These are phyloP conservation scores for Adineta ricciae DNA, from an alignment of 2,888 invertebrate genomes.

Conservation along the genomic window DNA sequence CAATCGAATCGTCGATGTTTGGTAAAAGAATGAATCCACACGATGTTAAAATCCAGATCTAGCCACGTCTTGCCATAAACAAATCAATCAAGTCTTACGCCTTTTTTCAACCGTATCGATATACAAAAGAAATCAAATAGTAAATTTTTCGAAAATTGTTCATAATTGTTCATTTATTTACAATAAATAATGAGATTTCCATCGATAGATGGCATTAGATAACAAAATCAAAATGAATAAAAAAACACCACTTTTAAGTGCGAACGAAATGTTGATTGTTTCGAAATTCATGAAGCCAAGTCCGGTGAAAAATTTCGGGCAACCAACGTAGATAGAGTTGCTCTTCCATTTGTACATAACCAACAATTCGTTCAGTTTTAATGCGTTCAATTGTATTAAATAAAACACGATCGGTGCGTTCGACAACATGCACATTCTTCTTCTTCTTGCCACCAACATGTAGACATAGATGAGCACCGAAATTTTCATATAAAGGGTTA, in stretches of 20 bases:
- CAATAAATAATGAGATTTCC: neutral
- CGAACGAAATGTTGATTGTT: neutral
- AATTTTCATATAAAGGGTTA: neutral
- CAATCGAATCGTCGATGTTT: neutral
- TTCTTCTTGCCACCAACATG: neutral
- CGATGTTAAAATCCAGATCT: neutral
- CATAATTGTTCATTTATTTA: neutral
- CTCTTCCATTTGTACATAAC: slow-evolving; percentile 17
- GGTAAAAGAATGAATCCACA: neutral
- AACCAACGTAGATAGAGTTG: slow-evolving; percentile 14
- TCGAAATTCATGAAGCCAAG: neutral
- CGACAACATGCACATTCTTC: neutral
- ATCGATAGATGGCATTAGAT: neutral
- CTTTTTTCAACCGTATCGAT: neutral
- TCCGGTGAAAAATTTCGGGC: neutral
- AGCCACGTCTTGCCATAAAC: neutral
- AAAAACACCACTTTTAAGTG: neutral
- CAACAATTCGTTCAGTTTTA: neutral
- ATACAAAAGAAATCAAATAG: neutral
- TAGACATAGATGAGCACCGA: neutral
- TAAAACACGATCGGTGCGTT: neutral
- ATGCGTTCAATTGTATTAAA: neutral
- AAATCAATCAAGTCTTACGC: neutral
- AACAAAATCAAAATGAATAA: neutral
- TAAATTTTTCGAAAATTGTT: neutral